Base-by-base conservation (phyloP, 1,140 invertebrate genomes). In the Druon quercuslanigerum region DNA sequence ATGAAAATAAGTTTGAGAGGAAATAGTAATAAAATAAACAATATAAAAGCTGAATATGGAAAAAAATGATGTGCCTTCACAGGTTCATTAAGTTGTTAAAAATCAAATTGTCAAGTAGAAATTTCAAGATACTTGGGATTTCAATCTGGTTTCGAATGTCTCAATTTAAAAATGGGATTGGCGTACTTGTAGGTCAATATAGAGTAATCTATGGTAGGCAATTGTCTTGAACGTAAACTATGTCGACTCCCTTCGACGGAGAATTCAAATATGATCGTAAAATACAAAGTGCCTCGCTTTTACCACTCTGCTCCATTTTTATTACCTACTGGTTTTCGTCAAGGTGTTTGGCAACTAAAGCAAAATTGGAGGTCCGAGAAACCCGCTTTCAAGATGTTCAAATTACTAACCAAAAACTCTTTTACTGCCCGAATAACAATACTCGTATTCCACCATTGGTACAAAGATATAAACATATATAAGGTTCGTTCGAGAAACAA, bases 151-250 rank as follows among this genome's bases (percentile, higher is more conserved):
- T 14, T 40, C n/a, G n/a, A 66, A 13, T 66, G 13, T 0, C 60
- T 66, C 25, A 17, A 57, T 57, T 77, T 84, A 84, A 83, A 83
- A 84, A 83, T 86, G 82, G 82, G 81, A 78, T 82, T 78, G 84
- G 84, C 81, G 83, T 74, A 82, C 76, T 82, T 74, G 74, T 51
- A 56, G 76, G 73, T 85, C 80, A 82, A 85, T 81, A 66, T 25
- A 82, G 79, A 87, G 56, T 75, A 79, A 80, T 80, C 77, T 75
- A 82, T 72, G 74, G 12, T 83, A 78, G 78, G 78, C 82, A 83
- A 85, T 84, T 81, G 81, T 74, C 79, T 54, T 78, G 79, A 76
- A 81, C 77, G 84, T 78, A 81, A 74, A 78, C 74, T 70, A 70
- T 33, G 72, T 19, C 33, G 79, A 77, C 76, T 51, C 76, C 71